phyloP scores from a whole-genome alignment of 2,888 invertebrate species.

The Mesochorus sp. region DNA sequence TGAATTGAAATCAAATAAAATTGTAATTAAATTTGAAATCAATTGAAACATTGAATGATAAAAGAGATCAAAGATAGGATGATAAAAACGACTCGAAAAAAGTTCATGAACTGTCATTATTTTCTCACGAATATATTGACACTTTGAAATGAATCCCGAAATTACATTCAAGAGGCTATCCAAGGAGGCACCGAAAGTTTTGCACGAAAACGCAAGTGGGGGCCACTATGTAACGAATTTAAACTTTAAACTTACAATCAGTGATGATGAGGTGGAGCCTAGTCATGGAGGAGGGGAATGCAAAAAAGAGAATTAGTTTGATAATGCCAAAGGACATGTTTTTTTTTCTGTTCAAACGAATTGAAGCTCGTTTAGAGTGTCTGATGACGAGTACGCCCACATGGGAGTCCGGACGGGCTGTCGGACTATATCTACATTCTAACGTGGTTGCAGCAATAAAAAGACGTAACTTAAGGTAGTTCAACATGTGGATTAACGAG shows the following conservation, averaged over 20 bases:
- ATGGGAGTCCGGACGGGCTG: constrained; percentile 21
- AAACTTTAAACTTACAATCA: constrained; percentile 40
- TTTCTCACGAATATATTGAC: no score
- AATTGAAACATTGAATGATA: no score
- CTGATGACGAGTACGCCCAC: constrained; percentile 43
- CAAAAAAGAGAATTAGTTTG: constrained; percentile 21
- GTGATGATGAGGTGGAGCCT: neutral
- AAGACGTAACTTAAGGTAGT: no score
- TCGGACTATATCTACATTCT: neutral
- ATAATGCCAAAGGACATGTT: constrained; percentile 26
- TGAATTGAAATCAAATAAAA: neutral
- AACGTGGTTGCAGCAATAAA: no score
- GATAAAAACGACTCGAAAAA: neutral
- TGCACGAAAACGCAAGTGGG: constrained; percentile 3
- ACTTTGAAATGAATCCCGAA: no score
- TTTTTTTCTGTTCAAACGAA: constrained; percentile 44
- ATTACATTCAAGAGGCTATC: neutral
- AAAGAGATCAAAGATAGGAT: neutral
- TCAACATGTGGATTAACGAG: no score
- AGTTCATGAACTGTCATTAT: neutral
- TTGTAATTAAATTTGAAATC: no score
- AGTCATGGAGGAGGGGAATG: neutral
- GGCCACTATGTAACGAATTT: constrained; percentile 43
- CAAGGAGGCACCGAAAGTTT: neutral
- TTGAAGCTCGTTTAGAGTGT: constrained; percentile 43